Conservation (phyloP, 2,113 vertebrate genomes). For the Cyphomyrus plagiostoma region DNA sequence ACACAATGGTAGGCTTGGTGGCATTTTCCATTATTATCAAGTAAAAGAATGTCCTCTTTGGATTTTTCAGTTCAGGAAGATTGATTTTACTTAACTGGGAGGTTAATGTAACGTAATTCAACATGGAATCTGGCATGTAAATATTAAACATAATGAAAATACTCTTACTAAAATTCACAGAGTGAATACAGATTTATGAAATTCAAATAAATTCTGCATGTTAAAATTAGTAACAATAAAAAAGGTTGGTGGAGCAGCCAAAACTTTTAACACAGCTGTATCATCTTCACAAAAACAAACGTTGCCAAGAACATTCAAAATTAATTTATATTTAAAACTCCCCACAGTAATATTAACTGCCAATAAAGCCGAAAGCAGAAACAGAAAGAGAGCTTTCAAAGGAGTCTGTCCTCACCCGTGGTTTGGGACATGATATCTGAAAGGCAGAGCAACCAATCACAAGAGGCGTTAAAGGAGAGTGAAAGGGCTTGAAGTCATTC, state of each 20-base stretch:
- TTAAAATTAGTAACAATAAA: slow-evolving; percentile 2
- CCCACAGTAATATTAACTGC: not conserved
- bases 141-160: not conserved
- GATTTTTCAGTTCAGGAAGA: not conserved
- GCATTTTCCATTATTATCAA: not conserved
- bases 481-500: not conserved
- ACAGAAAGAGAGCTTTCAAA: not conserved
- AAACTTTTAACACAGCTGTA: not conserved
- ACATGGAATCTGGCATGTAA: not conserved
- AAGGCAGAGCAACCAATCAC: not conserved
- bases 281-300: slow-evolving; percentile 1
- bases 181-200: not conserved
- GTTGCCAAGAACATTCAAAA: not conserved
- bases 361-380: not conserved
- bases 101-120: not conserved
- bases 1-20: not conserved
- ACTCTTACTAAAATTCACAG: not conserved
- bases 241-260: not conserved
- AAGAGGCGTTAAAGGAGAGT: not conserved
- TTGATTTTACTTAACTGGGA: not conserved
- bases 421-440: not conserved
- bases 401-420: not conserved
- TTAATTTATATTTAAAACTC: not conserved
- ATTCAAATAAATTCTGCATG: not conserved
- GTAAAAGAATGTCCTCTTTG: not conserved